Evolutionary conservation across 1,140 invertebrate genomes (phyloP).

Genomic region (Lamellibrachia luymesi): DNA sequence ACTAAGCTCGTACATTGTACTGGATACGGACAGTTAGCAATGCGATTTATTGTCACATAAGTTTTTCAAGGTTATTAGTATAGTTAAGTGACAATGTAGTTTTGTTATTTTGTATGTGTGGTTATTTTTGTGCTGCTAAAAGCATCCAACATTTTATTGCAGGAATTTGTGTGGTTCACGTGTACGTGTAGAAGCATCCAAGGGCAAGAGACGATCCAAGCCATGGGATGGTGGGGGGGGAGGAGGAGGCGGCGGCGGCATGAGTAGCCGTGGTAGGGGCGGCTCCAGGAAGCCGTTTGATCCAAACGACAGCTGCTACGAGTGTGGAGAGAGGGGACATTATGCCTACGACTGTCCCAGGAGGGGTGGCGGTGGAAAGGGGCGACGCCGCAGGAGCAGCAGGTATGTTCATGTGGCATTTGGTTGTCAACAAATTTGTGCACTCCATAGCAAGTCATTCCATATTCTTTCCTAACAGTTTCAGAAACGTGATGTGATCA

Average conservation of each 20-base stretch:
- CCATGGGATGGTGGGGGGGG: slow-evolving; percentile 50
- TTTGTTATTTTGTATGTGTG: no score
- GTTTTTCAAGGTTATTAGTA: no score
- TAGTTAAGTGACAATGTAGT: no score
- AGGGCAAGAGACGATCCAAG: slow-evolving; percentile 66
- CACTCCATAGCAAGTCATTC: no score
- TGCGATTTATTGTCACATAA: no score
- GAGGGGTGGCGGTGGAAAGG: slow-evolving; percentile 13
- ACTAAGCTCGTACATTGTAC: slow-evolving; percentile 66
- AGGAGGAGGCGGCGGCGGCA: slow-evolving; percentile 65
- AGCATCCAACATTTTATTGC: slow-evolving; percentile 19
- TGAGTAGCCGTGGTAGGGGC: slow-evolving; percentile 58
- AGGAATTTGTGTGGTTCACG: slow-evolving; percentile 83
- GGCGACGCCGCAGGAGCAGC: slow-evolving; percentile 18
- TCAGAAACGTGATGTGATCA: no score
- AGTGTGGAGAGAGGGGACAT: slow-evolving; percentile 87
- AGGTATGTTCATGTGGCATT: not conserved
- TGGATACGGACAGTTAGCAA: no score
- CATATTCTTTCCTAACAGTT: no score
- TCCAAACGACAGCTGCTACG: slow-evolving; percentile 85
- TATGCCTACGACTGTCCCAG: slow-evolving; percentile 80
- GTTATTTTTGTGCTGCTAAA: no score
- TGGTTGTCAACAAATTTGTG: not conserved
- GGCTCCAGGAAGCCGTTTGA: slow-evolving; percentile 68
- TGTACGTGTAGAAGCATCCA: slow-evolving; percentile 87